A percentile compares a stretch with the other conserved stretches of the same genome.
Evolutionary conservation across 1,140 invertebrate genomes (phyloP).

Genomic region (Colletes latitarsis): DNA sequence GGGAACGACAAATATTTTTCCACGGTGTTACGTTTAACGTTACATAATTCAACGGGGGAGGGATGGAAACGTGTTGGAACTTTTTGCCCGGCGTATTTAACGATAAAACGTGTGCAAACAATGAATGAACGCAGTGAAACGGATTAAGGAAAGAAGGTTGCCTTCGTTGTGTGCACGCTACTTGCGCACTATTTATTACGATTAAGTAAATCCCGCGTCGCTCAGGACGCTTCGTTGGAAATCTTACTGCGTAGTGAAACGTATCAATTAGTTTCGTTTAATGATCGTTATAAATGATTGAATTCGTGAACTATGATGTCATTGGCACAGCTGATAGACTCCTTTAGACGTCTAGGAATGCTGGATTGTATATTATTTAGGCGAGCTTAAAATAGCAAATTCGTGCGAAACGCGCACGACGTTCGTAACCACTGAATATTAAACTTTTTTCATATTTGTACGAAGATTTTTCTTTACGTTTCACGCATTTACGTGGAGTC

Average conservation of each 20-base stretch:
- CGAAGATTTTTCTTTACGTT: too few relatives aligned
- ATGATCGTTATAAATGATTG: too few relatives aligned
- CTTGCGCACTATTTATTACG: slow-evolving; percentile 49
- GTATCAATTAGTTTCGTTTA: slow-evolving; percentile 4
- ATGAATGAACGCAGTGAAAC: neutral
- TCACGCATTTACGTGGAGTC: too few relatives aligned
- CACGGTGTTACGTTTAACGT: neutral
- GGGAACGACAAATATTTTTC: neutral
- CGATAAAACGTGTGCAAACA: slow-evolving; percentile 9
- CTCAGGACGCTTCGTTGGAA: slow-evolving; percentile 12
- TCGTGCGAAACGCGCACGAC: too few relatives aligned
- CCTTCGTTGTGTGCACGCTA: slow-evolving; percentile 11
- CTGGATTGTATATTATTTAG: too few relatives aligned
- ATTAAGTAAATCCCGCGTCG: slow-evolving; percentile 60
- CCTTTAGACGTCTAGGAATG: too few relatives aligned
- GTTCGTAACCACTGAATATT: too few relatives aligned
- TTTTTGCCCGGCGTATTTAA: neutral
- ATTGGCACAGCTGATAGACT: neutral
- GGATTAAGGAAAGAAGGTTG: slow-evolving; percentile 27
- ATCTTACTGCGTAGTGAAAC: slow-evolving; percentile 23
- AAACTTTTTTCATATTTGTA: too few relatives aligned
- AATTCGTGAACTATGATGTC: neutral
- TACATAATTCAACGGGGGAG: slow-evolving; percentile 25
- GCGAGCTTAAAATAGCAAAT: too few relatives aligned
- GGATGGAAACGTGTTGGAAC: neutral